Conservation (phyloP, 2,113 vertebrate genomes). For the Sinocyclocheilus grahami region DNA sequence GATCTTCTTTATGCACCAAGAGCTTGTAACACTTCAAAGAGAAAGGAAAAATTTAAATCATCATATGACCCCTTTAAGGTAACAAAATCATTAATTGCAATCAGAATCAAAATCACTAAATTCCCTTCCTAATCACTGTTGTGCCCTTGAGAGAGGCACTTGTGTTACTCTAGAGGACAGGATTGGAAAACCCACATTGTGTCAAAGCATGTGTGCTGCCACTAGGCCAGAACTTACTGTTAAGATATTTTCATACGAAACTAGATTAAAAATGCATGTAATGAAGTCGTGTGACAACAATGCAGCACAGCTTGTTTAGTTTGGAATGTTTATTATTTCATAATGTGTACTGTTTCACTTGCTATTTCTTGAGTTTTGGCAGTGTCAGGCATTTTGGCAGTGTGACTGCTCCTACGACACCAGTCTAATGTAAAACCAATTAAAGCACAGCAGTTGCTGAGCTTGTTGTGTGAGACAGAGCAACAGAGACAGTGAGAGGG, state of each 20-base stretch:
- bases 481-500: neutral
- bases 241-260: neutral
- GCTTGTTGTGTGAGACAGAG: neutral
- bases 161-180: neutral
- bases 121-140: neutral
- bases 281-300: neutral
- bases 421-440: neutral
- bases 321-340: constrained; percentile 17
- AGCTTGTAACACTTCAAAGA: no score
- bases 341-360: constrained; percentile 19
- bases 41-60: no score
- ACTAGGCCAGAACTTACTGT: neutral
- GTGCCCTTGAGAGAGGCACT: neutral
- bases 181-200: neutral
- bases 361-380: neutral
- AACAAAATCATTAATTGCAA: neutral
- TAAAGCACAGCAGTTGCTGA: constrained; percentile 2
- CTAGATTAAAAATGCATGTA: constrained; percentile 10
- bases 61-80: no score
- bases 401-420: constrained; percentile 10
- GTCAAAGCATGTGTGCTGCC: neutral
- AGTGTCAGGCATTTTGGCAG: neutral
- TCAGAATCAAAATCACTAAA: neutral
- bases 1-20: no score
- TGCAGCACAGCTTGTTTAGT: constrained; percentile 1